Base-by-base conservation (phyloP, 1,140 invertebrate genomes). In the Heterodera schachtii region DNA sequence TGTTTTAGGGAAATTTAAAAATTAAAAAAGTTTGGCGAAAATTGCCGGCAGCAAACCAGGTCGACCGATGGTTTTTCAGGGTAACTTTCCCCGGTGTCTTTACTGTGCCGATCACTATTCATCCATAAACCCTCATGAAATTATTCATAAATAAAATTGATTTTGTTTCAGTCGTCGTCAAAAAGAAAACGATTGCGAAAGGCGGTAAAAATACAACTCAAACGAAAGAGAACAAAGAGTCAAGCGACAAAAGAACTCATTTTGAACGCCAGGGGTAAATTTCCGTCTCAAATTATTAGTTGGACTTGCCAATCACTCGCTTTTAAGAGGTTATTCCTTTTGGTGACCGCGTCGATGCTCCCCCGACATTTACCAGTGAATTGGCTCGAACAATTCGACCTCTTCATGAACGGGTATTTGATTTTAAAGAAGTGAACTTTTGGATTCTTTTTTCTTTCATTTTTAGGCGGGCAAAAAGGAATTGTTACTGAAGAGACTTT, bases 311-410 rank as follows among this genome's bases (percentile, higher is more conserved):
- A 11, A 41, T 31, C 31, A 52, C 49, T 31, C 31, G 2, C 49
- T 11, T 43, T 82, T 41, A 46, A 83, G 82, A 83, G 78, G 73
- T 83, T 9, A 83, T 83, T 75, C 82, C 57, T n/a, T 83, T 83
- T 41, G 82, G 82, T 31, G 82, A 84, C 7, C 43, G 80, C 6
- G 82, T 71, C 11, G 81, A 83, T 83, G 82, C 82, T 57, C 82
- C 82, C 16, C 82, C 82, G 60, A 60, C 43, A n/a, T 83, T 83
- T 46, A 52, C 41, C 49, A 71, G 73, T 7, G 76, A 76, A 13
- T 52, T 75, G 19, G 21, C 52, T n/a, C 52, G 67, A 71, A 64
- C 41, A 43, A 84, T 82, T 11, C 73, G 82, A 70, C 80, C 79
- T 41, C 66, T 81, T 41, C 75, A 66, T 52, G 80, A 73, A 8